Conservation (phyloP, 1,140 invertebrate species). For the Bombus vancouverensis region DNA sequence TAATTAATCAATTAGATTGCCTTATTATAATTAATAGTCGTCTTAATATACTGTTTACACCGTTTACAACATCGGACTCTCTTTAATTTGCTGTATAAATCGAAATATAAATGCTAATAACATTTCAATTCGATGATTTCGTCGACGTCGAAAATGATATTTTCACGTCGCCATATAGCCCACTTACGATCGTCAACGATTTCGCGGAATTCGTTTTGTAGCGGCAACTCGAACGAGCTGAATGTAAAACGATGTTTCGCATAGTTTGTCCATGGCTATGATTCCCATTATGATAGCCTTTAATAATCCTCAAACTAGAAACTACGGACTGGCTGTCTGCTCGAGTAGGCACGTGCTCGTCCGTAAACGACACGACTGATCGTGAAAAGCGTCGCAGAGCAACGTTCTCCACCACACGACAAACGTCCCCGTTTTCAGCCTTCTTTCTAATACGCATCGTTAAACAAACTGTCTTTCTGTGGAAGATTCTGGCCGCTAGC, state of each 20-base stretch:
- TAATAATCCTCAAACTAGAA: conserved; percentile 40
- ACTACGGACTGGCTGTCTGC: conserved; percentile 41
- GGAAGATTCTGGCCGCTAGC: neutral
- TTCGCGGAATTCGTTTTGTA: conserved; percentile 14
- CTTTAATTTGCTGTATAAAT: neutral
- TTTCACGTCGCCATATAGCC: neutral
- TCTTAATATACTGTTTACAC: neutral
- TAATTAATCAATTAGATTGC: neutral
- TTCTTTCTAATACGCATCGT: neutral
- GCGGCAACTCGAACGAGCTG: neutral
- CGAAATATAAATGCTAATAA: neutral
- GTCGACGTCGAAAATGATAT: neutral
- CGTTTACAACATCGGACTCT: neutral
- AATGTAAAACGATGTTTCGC: conserved; percentile 35
- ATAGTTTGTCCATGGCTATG: conserved; percentile 12
- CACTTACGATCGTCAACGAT: neutral
- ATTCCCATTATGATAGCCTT: conserved; percentile 38
- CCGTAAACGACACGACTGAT: conserved; percentile 52
- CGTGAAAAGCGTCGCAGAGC: conserved; percentile 48
- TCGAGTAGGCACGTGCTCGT: conserved; percentile 38
- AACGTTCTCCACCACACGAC: conserved; percentile 20
- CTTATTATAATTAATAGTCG: no score
- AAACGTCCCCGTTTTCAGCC: conserved; percentile 46
- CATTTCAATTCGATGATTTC: neutral
- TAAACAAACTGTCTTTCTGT: neutral